phyloP scores from a whole-genome alignment of 2,797 vertebrate species.

The Lindbergichthys nudifrons region DNA sequence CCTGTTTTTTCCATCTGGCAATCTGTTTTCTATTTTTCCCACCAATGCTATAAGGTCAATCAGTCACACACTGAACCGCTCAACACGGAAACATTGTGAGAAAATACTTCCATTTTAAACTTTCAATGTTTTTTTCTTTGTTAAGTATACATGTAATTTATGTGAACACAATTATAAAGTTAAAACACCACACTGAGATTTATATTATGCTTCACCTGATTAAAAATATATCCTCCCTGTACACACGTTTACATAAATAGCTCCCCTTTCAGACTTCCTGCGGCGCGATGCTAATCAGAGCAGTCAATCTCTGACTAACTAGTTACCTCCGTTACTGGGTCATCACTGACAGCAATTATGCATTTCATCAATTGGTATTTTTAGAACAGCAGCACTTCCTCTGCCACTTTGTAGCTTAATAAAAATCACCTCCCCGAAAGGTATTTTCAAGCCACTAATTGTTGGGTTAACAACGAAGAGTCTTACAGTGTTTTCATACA shows the following conservation, averaged over 20 bases:
- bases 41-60: background rate
- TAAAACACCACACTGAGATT: background rate
- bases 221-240: background rate
- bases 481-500: background rate
- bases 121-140: background rate
- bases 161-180: background rate
- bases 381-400: conserved; percentile 11
- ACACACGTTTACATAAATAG: conserved; percentile 6
- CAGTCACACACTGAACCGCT: conserved; percentile 1
- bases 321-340: conserved; percentile 27
- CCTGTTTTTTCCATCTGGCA: conserved; percentile 8
- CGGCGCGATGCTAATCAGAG: conserved; percentile 20
- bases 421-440: background rate
- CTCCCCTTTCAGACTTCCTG: conserved; percentile 7
- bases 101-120: background rate
- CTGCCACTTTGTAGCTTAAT: background rate
- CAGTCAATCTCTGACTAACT: conserved; percentile 33
- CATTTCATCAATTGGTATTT: conserved; percentile 32
- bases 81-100: background rate
- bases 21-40: background rate
- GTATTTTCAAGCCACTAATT: background rate
- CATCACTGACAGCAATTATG: conserved; percentile 9
- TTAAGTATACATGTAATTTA: background rate
- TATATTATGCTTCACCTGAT: conserved; percentile 2
- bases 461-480: background rate